These are phyloP conservation scores for Acanthurus leucopareius DNA, from an alignment of 2,797 vertebrate species.

Conservation along the genomic window DNA sequence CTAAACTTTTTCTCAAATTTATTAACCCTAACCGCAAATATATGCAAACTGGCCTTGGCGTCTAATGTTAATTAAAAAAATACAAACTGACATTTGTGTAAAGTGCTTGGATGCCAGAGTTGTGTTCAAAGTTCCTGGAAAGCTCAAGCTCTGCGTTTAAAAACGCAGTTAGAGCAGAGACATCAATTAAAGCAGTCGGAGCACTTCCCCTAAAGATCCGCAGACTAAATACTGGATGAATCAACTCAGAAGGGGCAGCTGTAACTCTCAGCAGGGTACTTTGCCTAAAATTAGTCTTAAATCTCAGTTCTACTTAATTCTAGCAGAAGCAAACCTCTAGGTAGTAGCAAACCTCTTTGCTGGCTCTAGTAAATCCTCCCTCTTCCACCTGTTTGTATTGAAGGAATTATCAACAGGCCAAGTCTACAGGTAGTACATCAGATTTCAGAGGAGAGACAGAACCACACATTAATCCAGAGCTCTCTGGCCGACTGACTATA, in stretches of 20 bases:
- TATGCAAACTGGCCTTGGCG: conserved; percentile 12
- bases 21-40: conserved; percentile 3
- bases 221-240: conserved; percentile 18
- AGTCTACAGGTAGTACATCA: conserved; percentile 1
- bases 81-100: background rate
- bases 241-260: conserved; percentile 11
- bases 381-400: conserved; percentile 10
- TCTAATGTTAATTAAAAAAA: conserved; percentile 19
- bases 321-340: conserved; percentile 29
- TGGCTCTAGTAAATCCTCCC: background rate
- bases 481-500: conserved; percentile 9
- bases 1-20: conserved; percentile 4
- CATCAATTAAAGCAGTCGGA: conserved; percentile 3
- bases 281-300: conserved; percentile 36
- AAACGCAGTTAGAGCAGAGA: background rate
- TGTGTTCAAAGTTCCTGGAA: background rate
- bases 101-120: conserved; percentile 8
- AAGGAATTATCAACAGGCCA: conserved; percentile 25
- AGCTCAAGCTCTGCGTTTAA: conserved; percentile 1
- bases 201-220: conserved; percentile 3
- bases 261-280: conserved; percentile 21
- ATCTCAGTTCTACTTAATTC: conserved; percentile 22
- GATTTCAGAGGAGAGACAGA: conserved; percentile 20
- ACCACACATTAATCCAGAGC: background rate
- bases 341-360: background rate